phyloP scores from a whole-genome alignment of 2,113 vertebrate genomes.

The Arvicanthis niloticus region DNA sequence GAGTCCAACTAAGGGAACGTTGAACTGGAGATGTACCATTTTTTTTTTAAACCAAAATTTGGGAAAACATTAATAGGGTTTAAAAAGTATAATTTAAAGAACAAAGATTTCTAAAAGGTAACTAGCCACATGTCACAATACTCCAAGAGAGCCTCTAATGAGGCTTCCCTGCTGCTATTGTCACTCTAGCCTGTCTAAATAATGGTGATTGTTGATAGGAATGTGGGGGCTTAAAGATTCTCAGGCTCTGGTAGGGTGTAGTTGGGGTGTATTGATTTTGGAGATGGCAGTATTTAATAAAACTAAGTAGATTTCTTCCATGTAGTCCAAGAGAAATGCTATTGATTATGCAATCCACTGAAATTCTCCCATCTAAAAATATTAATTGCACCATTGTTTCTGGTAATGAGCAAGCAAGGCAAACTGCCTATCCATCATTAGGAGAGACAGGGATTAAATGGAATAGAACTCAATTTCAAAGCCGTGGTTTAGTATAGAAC shows the following conservation, averaged over 20 bases:
- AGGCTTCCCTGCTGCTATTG: neutral
- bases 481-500: neutral
- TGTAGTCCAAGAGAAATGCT: neutral
- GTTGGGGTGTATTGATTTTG: neutral
- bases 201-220: neutral
- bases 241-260: neutral
- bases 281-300: constrained; percentile 16
- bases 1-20: neutral
- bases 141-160: neutral
- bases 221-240: neutral
- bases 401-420: neutral
- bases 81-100: constrained; percentile 11
- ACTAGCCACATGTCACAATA: neutral
- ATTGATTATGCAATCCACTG: neutral
- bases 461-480: neutral
- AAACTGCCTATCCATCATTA: neutral
- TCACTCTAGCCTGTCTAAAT: neutral
- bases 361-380: constrained; percentile 20
- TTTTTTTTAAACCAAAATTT: neutral
- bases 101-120: neutral
- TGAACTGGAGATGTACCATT: neutral
- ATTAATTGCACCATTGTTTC: neutral
- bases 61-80: neutral
- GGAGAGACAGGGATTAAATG: neutral
- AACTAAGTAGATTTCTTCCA: neutral